Evolutionary conservation across 2,797 vertebrate genomes (phyloP).

Genomic region (Poliocrania exsul): DNA sequence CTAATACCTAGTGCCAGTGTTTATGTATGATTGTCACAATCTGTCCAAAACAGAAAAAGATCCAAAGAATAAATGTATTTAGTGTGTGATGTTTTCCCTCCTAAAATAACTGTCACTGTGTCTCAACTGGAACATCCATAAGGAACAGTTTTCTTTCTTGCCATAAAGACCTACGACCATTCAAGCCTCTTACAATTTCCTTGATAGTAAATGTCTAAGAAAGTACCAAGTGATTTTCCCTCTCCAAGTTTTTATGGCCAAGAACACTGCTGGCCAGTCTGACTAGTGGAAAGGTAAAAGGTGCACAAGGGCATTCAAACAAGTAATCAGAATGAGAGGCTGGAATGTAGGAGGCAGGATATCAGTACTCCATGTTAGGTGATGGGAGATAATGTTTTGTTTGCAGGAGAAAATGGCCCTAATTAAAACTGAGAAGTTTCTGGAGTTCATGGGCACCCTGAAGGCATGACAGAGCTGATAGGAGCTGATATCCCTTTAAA

Average conservation of each 20-base stretch:
- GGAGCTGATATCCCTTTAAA: neutral
- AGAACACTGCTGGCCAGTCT: rapidly evolving
- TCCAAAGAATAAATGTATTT: neutral
- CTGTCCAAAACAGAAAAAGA: neutral
- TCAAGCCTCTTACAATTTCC: neutral
- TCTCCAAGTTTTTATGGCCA: neutral
- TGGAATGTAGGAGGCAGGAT: neutral
- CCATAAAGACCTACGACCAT: neutral
- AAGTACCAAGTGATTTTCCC: neutral
- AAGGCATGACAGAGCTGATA: neutral
- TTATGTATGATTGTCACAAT: neutral
- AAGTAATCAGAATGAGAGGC: neutral
- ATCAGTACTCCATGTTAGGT: neutral
- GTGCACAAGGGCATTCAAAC: neutral
- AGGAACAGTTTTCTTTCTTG: neutral
- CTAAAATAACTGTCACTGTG: neutral
- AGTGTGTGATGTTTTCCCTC: neutral
- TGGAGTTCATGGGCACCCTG: neutral
- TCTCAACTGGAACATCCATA: neutral
- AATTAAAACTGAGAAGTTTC: neutral
- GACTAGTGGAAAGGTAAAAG: neutral
- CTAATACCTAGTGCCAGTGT: neutral
- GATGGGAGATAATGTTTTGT: neutral
- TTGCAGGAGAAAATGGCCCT: neutral
- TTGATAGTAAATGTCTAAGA: neutral